Base-by-base conservation (phyloP, 2,888 invertebrate genomes). In the Ophonus ardosiacus region DNA sequence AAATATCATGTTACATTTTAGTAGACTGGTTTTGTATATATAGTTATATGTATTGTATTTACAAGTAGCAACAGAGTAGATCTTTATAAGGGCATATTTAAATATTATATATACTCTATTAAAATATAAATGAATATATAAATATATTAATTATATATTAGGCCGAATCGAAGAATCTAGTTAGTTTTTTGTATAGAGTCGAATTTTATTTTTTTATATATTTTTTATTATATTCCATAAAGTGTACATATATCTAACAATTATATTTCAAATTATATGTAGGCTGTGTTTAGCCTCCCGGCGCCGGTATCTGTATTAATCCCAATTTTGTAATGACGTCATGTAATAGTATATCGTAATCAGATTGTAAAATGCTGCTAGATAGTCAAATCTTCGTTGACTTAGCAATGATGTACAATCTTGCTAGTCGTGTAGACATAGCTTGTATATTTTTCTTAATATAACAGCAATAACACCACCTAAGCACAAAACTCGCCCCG, bases 81-180 rank as follows among this genome's bases (percentile, higher is more conserved):
- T 74, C 71, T 83, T 83, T 83, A 83, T 83, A 83, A 83, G 83
- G 57, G 74, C 71, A 74, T 83, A 83, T 83, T 83, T 83, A 83
- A 83, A 83, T 71, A 83, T 83, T 82, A 82, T 74, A 83, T 84
- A 84, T 56, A 71, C 57, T 84, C 57, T 84, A 84, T 76, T 65
- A 63, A 74, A 76, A 76, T 84, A 84, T 84, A 84, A 84, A 84
- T 84, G 63, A 84, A 84, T 84, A 78, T 76, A 84, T 84, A 84
- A 84, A 84, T 84, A 84, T 83, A 83, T 83, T 74, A 83, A 83
- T 83, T 83, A 83, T 84, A 84, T 84, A 84, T 83, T 74, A 74
- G 71, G 71, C 40, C 71, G 15, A 40, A 18, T 15, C 71, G 43
- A 74, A 43, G 18, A 84, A 84, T 63, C 40, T 84, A 7, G 6